These are phyloP conservation scores for Notarius quadriscutis DNA, from an alignment of 2,113 vertebrate species.

Conservation along the genomic window DNA sequence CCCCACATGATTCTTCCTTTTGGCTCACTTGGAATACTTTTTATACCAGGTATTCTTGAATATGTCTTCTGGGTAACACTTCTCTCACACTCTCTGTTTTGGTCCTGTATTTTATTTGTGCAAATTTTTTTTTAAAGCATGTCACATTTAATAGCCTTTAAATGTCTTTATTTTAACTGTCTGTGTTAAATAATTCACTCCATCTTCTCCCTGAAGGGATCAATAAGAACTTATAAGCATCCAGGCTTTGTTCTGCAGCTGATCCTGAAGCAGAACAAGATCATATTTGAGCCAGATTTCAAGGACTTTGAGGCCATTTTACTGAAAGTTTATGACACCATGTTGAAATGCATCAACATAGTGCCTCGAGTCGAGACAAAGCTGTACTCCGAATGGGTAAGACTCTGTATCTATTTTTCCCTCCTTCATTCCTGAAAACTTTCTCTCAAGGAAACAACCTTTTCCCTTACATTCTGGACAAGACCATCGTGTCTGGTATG, in stretches of 20 bases:
- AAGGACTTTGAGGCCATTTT: slow-evolving; percentile 72
- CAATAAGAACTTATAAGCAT: slow-evolving; percentile 72
- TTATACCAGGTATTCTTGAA: neutral
- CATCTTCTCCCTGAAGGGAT: slow-evolving; percentile 65
- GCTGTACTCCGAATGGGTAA: slow-evolving; percentile 82
- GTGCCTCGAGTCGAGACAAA: slow-evolving; percentile 84
- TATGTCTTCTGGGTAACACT: neutral
- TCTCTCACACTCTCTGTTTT: neutral
- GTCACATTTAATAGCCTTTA: neutral
- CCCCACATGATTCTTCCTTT: neutral
- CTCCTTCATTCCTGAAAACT: neutral
- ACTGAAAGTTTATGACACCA: slow-evolving; percentile 76
- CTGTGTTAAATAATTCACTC: neutral
- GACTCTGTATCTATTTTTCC: neutral
- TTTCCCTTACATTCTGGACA: too few relatives aligned
- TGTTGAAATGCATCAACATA: slow-evolving; percentile 77
- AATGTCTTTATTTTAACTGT: neutral
- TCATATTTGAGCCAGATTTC: slow-evolving; percentile 83
- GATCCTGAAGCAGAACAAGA: slow-evolving; percentile 71
- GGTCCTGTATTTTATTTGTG: neutral
- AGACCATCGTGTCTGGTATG: too few relatives aligned
- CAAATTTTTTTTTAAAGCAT: neutral
- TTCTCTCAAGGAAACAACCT: too few relatives aligned
- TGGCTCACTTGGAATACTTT: neutral
- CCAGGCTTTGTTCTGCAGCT: slow-evolving; percentile 81